Base-by-base conservation (phyloP, 1,140 invertebrate species). In the Trachymyrmex cornetzi region DNA sequence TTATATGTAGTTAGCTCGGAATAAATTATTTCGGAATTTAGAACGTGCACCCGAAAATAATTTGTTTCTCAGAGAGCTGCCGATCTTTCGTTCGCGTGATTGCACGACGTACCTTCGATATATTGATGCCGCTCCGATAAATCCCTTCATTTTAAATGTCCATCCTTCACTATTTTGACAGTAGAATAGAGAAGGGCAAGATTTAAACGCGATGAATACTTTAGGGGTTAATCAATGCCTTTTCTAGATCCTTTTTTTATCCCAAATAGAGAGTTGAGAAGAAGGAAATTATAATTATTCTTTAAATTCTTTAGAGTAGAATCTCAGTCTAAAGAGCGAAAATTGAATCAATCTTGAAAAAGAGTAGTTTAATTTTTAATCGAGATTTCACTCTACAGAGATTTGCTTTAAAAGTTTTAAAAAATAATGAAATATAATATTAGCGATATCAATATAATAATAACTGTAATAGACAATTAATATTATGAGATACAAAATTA, bases 21-120 rank as follows among this genome's bases (percentile, higher is more conserved):
- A 59, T 75, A 84, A 66, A 38, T 48, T 59, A 71, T 79, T 86
- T 55, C 57, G 30, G 59, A 66, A 86, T 86, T 89, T 89, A 89
- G 84, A 85, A 77, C 69, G 48, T 66, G 59, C 66, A 24, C 55
- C 48, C 87, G 77, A 74, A 86, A 88, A 74, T 57, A 77, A 89
- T 86, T 86, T 85, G 71, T 89, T 88, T 89, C 50, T 48, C 71
- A 64, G 67, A 89, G 55, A 69, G 50, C 55, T 30, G 34, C 30
- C 57, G 44, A 48, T 48, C 22, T 38, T 55, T 80, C 14, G 3
- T 48, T 69, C 22, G 50, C 30, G 22, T 77, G 50, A 84, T 50
- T 48, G 61, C 0, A 24, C n/a, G 66, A 4, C n/a, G 44, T 59
- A 84, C 50, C 64, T 88, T 80, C 53, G 77, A 86, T 64, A 2